Evolutionary conservation across 2,797 vertebrate genomes (phyloP).

Genomic region (Gobionotothen gibberifrons): DNA sequence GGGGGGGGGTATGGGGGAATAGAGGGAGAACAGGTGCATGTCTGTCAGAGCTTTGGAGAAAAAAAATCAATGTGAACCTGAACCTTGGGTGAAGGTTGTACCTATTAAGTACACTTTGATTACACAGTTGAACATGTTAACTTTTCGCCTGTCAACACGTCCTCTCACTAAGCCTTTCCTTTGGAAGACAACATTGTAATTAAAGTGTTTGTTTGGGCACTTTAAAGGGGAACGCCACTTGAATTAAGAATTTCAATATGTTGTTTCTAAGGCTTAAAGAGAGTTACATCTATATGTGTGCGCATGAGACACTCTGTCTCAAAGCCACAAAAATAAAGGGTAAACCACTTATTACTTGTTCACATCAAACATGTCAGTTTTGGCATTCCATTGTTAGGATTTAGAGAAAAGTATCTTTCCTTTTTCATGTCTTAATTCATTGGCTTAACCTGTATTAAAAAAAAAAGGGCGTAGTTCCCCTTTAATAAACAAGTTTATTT

Average conservation of each 20-base stretch:
- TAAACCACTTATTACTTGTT: too few species aligned
- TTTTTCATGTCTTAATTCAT: too few species aligned
- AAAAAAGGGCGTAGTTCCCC: not conserved
- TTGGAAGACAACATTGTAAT: constrained; percentile 34
- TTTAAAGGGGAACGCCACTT: not conserved
- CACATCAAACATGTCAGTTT: too few species aligned
- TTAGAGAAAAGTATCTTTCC: too few species aligned
- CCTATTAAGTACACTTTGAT: constrained; percentile 59
- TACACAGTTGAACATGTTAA: constrained; percentile 50
- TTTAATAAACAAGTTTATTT: constrained; percentile 62
- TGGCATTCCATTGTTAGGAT: too few species aligned
- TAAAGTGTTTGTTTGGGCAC: constrained; percentile 37
- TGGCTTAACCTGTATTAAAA: too few species aligned
- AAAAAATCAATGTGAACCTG: constrained; percentile 56
- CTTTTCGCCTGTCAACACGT: constrained; percentile 32
- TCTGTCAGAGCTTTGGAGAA: constrained; percentile 38
- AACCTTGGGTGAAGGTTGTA: constrained; percentile 60
- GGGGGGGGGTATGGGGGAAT: not conserved
- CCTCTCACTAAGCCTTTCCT: not conserved
- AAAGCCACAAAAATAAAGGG: too few species aligned
- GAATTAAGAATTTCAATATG: too few species aligned
- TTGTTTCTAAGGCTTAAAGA: too few species aligned
- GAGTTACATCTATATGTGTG: too few species aligned
- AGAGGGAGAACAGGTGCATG: constrained; percentile 44
- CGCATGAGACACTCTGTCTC: too few species aligned